phyloP scores from a whole-genome alignment of 2,797 vertebrate species.

The Ctenochaetus hawaiiensis region DNA sequence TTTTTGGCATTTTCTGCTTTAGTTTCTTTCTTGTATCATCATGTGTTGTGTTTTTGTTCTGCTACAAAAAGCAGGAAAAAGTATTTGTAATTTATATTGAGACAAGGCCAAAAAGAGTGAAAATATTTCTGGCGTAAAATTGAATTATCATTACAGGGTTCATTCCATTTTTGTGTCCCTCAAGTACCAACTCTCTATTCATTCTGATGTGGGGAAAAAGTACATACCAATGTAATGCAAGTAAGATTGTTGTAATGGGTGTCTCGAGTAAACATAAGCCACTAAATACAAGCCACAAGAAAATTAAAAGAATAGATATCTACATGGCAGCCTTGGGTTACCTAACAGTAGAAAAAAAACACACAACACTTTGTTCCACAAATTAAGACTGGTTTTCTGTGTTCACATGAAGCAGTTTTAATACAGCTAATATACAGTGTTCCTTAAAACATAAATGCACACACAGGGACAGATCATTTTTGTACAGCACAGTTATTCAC shows the following conservation, averaged over 20 bases:
- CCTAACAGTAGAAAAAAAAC: neutral
- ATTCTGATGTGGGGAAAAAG: neutral
- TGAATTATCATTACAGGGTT: neutral
- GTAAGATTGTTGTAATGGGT: neutral
- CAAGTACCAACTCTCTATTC: too few species aligned
- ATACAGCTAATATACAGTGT: neutral
- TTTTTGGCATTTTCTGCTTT: conserved; percentile 48
- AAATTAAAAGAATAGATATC: neutral
- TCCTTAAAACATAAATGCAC: neutral
- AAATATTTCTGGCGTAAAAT: neutral
- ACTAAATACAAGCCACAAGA: neutral
- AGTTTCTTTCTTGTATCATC: conserved; percentile 51
- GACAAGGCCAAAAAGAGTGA: neutral
- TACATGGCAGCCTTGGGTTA: neutral
- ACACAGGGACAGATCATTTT: neutral
- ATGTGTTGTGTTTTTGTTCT: conserved; percentile 28
- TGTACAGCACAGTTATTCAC: neutral
- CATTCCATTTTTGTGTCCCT: neutral
- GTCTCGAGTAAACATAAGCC: neutral
- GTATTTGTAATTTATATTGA: neutral
- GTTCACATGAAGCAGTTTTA: neutral
- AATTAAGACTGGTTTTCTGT: neutral
- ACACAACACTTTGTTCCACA: neutral
- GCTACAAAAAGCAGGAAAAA: conserved; percentile 22
- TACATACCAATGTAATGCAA: neutral